These are phyloP conservation scores for Zygogramma bicolorata DNA, from an alignment of 2,888 invertebrate genomes.

Conservation along the genomic window DNA sequence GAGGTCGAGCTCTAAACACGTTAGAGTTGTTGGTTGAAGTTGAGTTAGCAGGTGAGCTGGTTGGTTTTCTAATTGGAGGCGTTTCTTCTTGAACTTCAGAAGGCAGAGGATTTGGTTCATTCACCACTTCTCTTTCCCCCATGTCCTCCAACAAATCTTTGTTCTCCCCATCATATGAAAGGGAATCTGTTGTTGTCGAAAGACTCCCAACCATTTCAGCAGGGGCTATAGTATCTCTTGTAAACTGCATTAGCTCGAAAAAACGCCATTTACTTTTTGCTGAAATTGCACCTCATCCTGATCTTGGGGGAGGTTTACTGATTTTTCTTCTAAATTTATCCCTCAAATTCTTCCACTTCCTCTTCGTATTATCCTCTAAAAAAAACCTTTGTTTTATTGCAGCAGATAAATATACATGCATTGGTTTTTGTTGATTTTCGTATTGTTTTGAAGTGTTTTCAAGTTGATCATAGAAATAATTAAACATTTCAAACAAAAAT, in stretches of 20 bases:
- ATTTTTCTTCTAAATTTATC: slow-evolving; percentile 1
- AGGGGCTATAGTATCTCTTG: neutral
- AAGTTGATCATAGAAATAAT: neutral
- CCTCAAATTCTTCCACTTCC: slow-evolving; percentile 18
- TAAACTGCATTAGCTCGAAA: slow-evolving; percentile 4
- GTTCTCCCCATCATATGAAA: neutral
- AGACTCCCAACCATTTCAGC: neutral
- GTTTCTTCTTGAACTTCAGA: neutral
- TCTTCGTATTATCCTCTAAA: slow-evolving; percentile 1
- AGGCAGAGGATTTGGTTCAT: neutral
- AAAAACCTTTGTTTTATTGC: slow-evolving; percentile 1
- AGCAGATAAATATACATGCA: neutral
- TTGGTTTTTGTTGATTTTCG: neutral
- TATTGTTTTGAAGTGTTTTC: neutral
- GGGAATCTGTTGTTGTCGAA: neutral
- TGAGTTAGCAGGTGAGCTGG: neutral
- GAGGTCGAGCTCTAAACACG: no score
- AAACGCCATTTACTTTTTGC: neutral
- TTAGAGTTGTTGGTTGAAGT: no score
- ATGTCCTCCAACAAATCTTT: neutral
- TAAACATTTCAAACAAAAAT: neutral
- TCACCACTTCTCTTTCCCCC: neutral
- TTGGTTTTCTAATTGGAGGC: neutral
- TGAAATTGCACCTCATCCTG: neutral
- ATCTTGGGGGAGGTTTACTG: neutral